Conservation (phyloP, 2,113 vertebrate genomes). For the Periophthalmus modestus region DNA sequence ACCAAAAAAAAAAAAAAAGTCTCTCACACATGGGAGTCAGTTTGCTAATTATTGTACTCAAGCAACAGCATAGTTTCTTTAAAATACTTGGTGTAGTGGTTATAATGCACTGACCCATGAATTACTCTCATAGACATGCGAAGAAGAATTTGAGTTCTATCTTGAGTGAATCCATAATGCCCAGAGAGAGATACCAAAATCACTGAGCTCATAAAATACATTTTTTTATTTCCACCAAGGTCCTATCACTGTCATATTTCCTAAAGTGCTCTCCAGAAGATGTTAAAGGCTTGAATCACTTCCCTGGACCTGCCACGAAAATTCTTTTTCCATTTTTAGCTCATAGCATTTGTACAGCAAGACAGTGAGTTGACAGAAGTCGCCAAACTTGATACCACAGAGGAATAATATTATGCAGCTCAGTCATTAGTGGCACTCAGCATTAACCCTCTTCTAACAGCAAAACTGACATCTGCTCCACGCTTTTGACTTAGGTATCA, state of each 20-base stretch:
- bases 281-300: constrained; percentile 21
- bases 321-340: constrained; percentile 1
- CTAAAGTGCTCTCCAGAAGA: constrained; percentile 18
- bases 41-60: not conserved
- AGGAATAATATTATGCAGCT: not conserved
- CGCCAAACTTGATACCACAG: not conserved
- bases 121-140: constrained; percentile 29
- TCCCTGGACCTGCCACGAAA: constrained; percentile 14
- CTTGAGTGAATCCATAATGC: constrained; percentile 12
- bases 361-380: constrained; percentile 5
- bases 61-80: not conserved
- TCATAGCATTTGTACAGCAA: constrained; percentile 1
- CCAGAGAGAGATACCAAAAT: constrained; percentile 14
- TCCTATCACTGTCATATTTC: constrained; percentile 16
- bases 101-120: constrained; percentile 17
- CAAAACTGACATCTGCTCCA: not conserved
- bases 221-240: constrained; percentile 39
- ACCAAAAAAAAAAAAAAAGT: no score
- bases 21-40: not conserved
- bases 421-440: not conserved
- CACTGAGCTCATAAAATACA: constrained; percentile 17
- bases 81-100: not conserved
- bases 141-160: constrained; percentile 42
- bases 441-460: not conserved
- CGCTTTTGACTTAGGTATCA: not conserved